A percentile compares a stretch with the other conserved stretches of the same genome.
phyloP scores from a whole-genome alignment of 2,888 invertebrate species.

The Tortricodes alternella region DNA sequence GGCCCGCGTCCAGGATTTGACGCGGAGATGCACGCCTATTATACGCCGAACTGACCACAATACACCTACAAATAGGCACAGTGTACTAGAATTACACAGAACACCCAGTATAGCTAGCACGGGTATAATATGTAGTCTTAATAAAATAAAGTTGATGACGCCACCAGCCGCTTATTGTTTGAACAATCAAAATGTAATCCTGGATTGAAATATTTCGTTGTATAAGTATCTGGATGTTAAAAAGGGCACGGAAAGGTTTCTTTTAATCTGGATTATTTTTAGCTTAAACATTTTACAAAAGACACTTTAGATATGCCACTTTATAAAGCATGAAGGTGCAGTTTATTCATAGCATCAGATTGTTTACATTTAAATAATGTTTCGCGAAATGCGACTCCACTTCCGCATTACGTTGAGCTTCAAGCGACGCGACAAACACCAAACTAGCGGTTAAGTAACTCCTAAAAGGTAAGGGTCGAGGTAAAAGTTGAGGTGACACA shows the following conservation, averaged over 20 bases:
- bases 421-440: slow-evolving; percentile 11
- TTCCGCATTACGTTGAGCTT: slow-evolving; percentile 3
- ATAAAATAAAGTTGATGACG: slow-evolving; percentile 32
- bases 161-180: slow-evolving; percentile 17
- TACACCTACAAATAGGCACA: slow-evolving; percentile 35
- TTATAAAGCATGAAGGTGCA: neutral
- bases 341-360: neutral
- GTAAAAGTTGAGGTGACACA: slow-evolving; percentile 6
- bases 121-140: slow-evolving; percentile 7
- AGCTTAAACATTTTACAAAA: too few relatives aligned
- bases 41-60: slow-evolving; percentile 34
- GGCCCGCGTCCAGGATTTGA: slow-evolving; percentile 63
- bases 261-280: too few relatives aligned
- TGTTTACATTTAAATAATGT: slow-evolving; percentile 7
- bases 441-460: slow-evolving; percentile 22
- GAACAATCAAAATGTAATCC: slow-evolving; percentile 15
- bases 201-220: neutral
- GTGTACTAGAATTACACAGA: slow-evolving; percentile 37
- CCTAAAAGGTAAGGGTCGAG: slow-evolving; percentile 7
- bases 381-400: slow-evolving; percentile 11
- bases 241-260: neutral
- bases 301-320: too few relatives aligned
- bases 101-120: slow-evolving; percentile 14
- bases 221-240: neutral
- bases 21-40: slow-evolving; percentile 64